phyloP scores from a whole-genome alignment of 1,140 invertebrate genomes.

The Notospermus geniculatus region DNA sequence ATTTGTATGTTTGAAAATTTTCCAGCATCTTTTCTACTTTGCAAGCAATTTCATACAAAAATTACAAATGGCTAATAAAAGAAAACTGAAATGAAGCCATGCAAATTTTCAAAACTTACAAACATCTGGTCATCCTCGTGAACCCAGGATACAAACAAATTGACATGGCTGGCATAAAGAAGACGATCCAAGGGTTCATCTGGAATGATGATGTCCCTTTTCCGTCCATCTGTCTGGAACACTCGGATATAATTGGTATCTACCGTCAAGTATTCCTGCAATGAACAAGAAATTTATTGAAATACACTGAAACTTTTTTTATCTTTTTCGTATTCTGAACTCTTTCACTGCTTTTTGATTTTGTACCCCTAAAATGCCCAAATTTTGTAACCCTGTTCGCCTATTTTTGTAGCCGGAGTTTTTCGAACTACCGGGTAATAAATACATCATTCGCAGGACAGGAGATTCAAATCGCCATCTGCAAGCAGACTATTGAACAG shows the following conservation, averaged over 20 bases:
- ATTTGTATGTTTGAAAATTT: too few species aligned
- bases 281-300: constrained; percentile 13
- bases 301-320: background rate
- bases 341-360: background rate
- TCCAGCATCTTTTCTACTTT: too few species aligned
- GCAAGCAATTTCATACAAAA: too few species aligned
- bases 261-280: constrained; percentile 47
- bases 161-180: constrained; percentile 35
- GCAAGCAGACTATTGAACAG: too few species aligned
- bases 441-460: too few species aligned
- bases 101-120: constrained; percentile 32
- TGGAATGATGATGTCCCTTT: constrained; percentile 30
- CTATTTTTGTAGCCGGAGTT: background rate
- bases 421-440: too few species aligned
- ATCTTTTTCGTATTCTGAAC: background rate
- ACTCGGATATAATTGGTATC: constrained; percentile 41
- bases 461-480: too few species aligned
- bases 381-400: background rate
- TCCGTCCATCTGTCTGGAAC: constrained; percentile 45
- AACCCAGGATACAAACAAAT: constrained; percentile 48
- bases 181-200: constrained; percentile 44
- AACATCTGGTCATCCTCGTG: constrained; percentile 38
- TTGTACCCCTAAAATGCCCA: background rate
- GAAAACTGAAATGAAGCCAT: too few species aligned
- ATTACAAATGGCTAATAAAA: background rate